phyloP scores from a whole-genome alignment of 1,140 invertebrate species.

The Musca domestica region DNA sequence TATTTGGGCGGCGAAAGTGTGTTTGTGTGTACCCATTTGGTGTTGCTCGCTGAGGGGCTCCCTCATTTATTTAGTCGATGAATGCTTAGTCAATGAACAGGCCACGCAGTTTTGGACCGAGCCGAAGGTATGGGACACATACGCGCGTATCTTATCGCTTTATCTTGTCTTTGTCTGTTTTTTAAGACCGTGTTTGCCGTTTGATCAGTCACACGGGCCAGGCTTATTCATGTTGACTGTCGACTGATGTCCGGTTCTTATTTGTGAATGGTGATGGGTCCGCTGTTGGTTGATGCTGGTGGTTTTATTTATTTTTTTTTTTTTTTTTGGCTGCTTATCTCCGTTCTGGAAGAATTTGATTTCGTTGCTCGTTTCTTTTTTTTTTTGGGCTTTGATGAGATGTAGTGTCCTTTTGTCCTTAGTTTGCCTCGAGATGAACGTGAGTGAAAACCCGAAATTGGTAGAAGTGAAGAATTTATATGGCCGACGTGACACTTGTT shows the following conservation, averaged over 20 bases:
- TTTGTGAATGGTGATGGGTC: slow-evolving; percentile 18
- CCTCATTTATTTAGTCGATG: too few species aligned
- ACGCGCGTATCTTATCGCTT: slow-evolving; percentile 6
- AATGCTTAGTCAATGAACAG: too few species aligned
- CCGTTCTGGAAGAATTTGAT: background rate
- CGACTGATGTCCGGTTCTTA: background rate
- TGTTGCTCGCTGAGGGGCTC: too few species aligned
- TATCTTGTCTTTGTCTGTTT: slow-evolving; percentile 22
- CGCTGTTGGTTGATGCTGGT: background rate
- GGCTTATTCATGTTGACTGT: slow-evolving; percentile 18
- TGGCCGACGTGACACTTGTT: slow-evolving; percentile 50
- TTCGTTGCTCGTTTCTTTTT: slow-evolving; percentile 38
- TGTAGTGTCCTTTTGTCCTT: slow-evolving; percentile 23
- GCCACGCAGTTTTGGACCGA: too few species aligned
- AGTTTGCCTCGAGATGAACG: background rate
- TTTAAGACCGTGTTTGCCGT: slow-evolving; percentile 2
- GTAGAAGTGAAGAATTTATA: slow-evolving; percentile 40
- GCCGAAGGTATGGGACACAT: too few species aligned
- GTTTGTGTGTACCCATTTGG: slow-evolving; percentile 15
- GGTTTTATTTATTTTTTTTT: too few species aligned
- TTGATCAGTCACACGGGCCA: slow-evolving; percentile 10
- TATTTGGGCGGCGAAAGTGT: slow-evolving; percentile 16
- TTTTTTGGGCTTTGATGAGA: slow-evolving; percentile 38
- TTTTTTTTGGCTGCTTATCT: background rate
- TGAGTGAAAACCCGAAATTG: slow-evolving; percentile 15